Evolutionary conservation across 2,888 invertebrate genomes (phyloP).

Genomic region (Sacculina carcini): DNA sequence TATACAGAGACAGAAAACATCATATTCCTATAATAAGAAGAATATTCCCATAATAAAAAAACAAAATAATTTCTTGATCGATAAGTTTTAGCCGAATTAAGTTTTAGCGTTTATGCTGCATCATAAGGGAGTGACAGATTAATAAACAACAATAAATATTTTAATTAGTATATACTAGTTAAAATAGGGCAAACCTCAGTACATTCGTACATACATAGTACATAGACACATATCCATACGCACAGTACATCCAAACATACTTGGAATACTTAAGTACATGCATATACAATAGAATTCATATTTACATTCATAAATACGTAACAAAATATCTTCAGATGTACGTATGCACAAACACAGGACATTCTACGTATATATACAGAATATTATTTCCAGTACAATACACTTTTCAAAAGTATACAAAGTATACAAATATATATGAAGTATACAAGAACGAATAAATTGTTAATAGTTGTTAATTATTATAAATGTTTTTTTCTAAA

Average conservation of each 20-base stretch:
- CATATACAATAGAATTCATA: background rate
- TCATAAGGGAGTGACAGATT: background rate
- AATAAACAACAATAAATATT: background rate
- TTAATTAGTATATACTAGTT: background rate
- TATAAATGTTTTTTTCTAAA: too few relatives aligned
- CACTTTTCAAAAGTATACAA: too few relatives aligned
- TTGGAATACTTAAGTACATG: background rate
- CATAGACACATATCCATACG: background rate
- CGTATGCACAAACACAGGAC: too few relatives aligned
- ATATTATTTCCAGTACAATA: too few relatives aligned
- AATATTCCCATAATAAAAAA: background rate
- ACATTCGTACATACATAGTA: background rate
- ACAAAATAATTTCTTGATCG: background rate
- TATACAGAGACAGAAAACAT: too few relatives aligned
- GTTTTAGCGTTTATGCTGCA: background rate
- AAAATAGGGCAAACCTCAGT: background rate
- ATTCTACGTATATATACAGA: too few relatives aligned
- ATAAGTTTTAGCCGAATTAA: background rate
- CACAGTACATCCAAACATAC: background rate
- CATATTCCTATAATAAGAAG: background rate
- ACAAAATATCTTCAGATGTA: background rate
- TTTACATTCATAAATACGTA: slow-evolving; percentile 1
- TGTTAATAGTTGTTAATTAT: too few relatives aligned
- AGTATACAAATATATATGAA: too few relatives aligned
- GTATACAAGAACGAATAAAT: too few relatives aligned